Evolutionary conservation across 2,113 vertebrate genomes (phyloP).

Genomic region (Burhinus bistriatus): DNA sequence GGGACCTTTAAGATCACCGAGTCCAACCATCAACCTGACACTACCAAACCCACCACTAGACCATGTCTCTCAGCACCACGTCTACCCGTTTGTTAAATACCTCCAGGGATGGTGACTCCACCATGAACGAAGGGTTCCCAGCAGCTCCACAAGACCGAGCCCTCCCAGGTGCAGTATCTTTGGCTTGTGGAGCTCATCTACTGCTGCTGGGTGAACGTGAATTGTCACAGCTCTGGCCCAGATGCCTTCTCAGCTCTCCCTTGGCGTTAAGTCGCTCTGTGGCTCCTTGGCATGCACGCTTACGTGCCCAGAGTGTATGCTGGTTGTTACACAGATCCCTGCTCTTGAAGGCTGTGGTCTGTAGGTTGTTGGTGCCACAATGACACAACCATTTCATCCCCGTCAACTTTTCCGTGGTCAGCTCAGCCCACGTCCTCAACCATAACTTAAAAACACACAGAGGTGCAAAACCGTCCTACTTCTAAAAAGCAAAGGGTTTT

Average conservation of each 20-base stretch:
- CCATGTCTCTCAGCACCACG: too few species aligned
- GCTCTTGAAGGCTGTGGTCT: neutral
- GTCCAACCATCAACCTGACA: too few species aligned
- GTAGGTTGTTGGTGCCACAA: neutral
- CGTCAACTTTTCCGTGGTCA: neutral
- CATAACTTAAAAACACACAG: too few species aligned
- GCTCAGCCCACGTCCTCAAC: neutral
- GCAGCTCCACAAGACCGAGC: neutral
- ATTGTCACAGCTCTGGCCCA: neutral
- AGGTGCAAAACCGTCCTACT: neutral
- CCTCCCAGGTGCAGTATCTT: neutral
- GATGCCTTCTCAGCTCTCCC: neutral
- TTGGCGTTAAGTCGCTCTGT: neutral
- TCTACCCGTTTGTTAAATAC: too few species aligned
- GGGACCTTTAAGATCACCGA: too few species aligned
- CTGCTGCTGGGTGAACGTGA: neutral
- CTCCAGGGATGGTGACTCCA: too few species aligned
- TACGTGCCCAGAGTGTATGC: accelerated
- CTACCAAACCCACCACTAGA: too few species aligned
- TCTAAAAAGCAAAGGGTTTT: neutral
- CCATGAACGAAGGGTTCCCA: neutral
- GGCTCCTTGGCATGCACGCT: neutral
- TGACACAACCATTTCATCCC: neutral
- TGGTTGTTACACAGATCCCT: neutral
- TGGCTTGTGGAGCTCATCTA: neutral